These are phyloP conservation scores for Bradypodion ventrale DNA, from an alignment of 2,797 vertebrate species.

Conservation along the genomic window DNA sequence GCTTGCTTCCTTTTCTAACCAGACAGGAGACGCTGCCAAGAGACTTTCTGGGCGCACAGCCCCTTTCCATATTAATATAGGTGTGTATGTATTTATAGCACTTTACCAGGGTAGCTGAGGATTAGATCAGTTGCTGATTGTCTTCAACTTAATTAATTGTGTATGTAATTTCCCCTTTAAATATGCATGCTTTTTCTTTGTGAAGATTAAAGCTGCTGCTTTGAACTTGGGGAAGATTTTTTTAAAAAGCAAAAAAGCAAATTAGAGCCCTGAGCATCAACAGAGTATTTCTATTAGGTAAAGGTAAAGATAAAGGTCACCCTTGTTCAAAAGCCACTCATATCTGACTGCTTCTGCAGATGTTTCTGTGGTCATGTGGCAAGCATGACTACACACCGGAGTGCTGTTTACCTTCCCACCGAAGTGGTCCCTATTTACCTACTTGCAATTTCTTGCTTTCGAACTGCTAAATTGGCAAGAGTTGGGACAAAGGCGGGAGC, in stretches of 20 bases:
- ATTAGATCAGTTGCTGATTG: constrained; percentile 60
- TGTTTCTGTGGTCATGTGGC: no score
- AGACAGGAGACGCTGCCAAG: constrained; percentile 78
- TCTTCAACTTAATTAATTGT: constrained; percentile 63
- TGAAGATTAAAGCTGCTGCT: constrained; percentile 51
- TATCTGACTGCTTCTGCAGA: no score
- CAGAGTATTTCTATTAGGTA: constrained; percentile 66
- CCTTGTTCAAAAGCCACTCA: no score
- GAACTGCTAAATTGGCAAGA: no score
- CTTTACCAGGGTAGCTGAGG: constrained; percentile 55
- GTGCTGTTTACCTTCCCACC: no score
- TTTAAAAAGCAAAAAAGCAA: constrained; percentile 46
- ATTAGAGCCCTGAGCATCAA: constrained; percentile 52
- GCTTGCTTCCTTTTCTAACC: constrained; percentile 82
- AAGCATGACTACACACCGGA: no score
- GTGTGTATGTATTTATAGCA: constrained; percentile 51
- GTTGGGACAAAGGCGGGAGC: no score
- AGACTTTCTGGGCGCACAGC: constrained; percentile 75
- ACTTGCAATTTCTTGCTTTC: no score
- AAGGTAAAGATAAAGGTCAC: no score
- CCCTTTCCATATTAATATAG: constrained; percentile 68
- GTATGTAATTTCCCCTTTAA: constrained; percentile 46
- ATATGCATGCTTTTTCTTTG: constrained; percentile 54
- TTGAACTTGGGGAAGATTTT: constrained; percentile 28
- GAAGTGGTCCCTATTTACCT: no score